These are phyloP conservation scores for Patella pellucida DNA, from an alignment of 2,888 invertebrate genomes.

Conservation along the genomic window DNA sequence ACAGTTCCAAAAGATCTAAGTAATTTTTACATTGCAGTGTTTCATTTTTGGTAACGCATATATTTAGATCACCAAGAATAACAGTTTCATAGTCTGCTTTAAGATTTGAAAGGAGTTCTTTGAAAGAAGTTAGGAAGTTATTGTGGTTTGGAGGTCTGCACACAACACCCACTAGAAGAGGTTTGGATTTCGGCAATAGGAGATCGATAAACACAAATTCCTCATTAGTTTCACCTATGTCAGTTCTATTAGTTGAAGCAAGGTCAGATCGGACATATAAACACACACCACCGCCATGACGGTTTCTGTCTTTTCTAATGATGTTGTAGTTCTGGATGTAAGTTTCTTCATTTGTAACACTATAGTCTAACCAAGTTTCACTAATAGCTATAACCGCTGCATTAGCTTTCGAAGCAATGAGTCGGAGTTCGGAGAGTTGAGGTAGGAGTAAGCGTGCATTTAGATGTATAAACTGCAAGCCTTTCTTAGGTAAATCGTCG, in stretches of 20 bases:
- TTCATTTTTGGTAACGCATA: not conserved
- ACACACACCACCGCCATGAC: conserved; percentile 25
- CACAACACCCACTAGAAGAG: not conserved
- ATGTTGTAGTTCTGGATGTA: conserved; percentile 12
- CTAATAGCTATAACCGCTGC: not conserved
- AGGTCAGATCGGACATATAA: conserved; percentile 19
- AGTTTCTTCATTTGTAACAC: not conserved
- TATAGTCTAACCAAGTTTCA: not conserved
- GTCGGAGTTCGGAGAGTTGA: not conserved
- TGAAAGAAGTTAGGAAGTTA: not conserved
- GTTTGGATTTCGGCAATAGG: not conserved
- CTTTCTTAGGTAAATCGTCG: not conserved
- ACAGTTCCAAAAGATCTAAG: not conserved
- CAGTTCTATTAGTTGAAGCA: conserved; percentile 18
- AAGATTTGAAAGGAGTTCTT: not conserved
- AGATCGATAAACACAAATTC: not conserved
- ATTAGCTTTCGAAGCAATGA: not conserved
- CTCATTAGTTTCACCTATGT: conserved; percentile 14
- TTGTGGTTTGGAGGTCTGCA: not conserved
- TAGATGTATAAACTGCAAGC: not conserved
- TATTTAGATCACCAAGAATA: not conserved
- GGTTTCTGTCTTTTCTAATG: conserved; percentile 22
- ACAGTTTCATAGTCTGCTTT: not conserved
- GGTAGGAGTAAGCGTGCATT: not conserved
- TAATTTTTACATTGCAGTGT: too few species aligned